A percentile compares a stretch with the other conserved stretches of the same genome.
Conservation (phyloP, 1,140 invertebrate species). For the Dendrolimus kikuchii region DNA sequence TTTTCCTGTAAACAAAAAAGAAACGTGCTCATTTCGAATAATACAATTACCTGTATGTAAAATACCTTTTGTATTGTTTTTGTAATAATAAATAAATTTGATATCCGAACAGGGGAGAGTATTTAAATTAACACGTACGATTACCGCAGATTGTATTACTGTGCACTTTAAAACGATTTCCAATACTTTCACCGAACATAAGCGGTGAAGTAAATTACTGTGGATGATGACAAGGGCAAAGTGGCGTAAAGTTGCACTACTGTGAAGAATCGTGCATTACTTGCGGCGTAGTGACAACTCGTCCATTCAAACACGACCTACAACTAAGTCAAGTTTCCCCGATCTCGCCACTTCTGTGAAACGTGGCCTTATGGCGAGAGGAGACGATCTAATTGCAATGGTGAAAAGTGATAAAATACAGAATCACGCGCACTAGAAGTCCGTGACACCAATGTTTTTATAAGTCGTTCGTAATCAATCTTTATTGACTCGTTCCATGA, state of each 20-base stretch:
- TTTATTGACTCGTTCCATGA: constrained; percentile 12
- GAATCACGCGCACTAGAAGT: constrained; percentile 38
- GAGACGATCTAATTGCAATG: constrained; percentile 16
- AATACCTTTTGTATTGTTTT: constrained; percentile 5
- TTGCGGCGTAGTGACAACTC: constrained; percentile 25
- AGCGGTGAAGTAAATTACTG: constrained; percentile 18
- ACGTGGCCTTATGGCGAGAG: constrained; percentile 5
- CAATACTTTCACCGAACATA: constrained; percentile 27
- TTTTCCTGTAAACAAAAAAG: constrained; percentile 54
- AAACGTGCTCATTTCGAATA: constrained; percentile 8
- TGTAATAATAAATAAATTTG: not conserved
- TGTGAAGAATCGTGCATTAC: constrained; percentile 39
- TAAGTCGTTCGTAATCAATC: constrained; percentile 20
- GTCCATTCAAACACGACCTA: constrained; percentile 17
- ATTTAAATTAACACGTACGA: constrained; percentile 10
- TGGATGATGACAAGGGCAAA: constrained; percentile 14
- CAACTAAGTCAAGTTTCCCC: constrained; percentile 13
- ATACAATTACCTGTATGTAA: constrained; percentile 2
- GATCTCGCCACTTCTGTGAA: constrained; percentile 15
- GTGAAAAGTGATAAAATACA: constrained; percentile 19
- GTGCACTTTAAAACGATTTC: constrained; percentile 17
- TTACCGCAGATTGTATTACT: constrained; percentile 8
- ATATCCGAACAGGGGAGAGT: not conserved
- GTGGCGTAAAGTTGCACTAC: constrained; percentile 18
- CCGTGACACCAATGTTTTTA: constrained; percentile 45